These are phyloP conservation scores for Scalopus aquaticus DNA, from an alignment of 2,113 vertebrate species.

Conservation along the genomic window DNA sequence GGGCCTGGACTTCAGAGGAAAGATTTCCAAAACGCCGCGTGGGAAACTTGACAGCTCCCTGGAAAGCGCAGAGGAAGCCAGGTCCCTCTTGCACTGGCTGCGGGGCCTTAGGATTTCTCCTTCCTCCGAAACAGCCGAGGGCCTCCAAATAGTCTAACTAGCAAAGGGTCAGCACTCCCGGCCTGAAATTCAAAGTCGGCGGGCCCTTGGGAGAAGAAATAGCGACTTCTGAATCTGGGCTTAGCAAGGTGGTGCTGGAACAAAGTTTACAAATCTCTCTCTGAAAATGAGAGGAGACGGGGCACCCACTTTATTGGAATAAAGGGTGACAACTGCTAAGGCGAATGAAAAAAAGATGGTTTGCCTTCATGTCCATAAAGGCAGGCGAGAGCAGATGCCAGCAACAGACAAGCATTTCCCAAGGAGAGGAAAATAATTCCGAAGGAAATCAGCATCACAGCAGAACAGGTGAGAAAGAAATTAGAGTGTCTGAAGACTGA, in stretches of 20 bases:
- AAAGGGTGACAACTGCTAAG: neutral
- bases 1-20: neutral
- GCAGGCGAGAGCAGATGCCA: slow-evolving; percentile 1
- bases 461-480: slow-evolving; percentile 57
- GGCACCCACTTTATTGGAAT: neutral
- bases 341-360: slow-evolving; percentile 2
- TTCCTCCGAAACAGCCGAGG: neutral
- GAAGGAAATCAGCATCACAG: neutral
- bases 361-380: slow-evolving; percentile 21
- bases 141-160: neutral
- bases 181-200: neutral
- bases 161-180: neutral
- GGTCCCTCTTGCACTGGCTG: rapidly evolving
- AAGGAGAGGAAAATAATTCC: slow-evolving; percentile 29
- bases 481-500: neutral
- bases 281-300: neutral
- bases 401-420: slow-evolving; percentile 21
- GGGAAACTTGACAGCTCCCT: neutral
- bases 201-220: neutral
- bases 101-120: neutral
- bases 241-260: neutral
- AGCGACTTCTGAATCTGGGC: neutral
- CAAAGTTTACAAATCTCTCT: neutral
- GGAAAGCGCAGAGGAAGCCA: neutral
- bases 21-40: neutral